Conservation (phyloP, 1,140 invertebrate species). For the Macrocentrus cingulum region DNA sequence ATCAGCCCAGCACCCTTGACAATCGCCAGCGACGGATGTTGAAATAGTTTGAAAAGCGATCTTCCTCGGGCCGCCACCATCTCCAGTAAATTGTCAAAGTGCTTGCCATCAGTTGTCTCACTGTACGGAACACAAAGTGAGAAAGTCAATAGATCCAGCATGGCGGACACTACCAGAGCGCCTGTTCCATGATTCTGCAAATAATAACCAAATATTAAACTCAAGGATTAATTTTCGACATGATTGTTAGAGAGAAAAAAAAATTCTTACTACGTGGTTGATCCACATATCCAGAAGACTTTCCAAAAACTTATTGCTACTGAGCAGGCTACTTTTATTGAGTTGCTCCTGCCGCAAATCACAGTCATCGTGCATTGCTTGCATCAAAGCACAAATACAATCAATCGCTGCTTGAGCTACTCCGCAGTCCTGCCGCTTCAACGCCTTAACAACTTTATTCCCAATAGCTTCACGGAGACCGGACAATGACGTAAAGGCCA, state of each 20-base stretch:
- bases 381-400: constrained; percentile 96
- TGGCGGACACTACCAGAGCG: constrained; percentile 83
- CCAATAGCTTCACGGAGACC: constrained; percentile 95
- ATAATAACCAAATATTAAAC: neutral
- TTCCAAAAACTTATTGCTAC: constrained; percentile 90
- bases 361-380: constrained; percentile 98
- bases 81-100: constrained; percentile 93
- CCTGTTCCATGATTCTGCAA: constrained; percentile 75
- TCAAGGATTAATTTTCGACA: too few relatives aligned
- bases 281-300: constrained; percentile 93
- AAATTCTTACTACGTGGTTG: constrained; percentile 81
- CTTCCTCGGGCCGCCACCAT: constrained; percentile 91
- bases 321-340: constrained; percentile 95
- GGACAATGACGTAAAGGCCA: constrained; percentile 87
- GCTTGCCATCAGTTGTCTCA: constrained; percentile 96
- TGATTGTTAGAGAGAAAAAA: too few relatives aligned
- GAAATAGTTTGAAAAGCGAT: constrained; percentile 91
- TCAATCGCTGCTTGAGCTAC: constrained; percentile 96
- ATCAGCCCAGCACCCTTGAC: constrained; percentile 97
- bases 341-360: constrained; percentile 94
- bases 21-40: constrained; percentile 96
- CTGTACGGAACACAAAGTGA: constrained; percentile 97
- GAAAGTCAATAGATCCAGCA: constrained; percentile 99
- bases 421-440: constrained; percentile 84
- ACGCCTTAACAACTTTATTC: constrained; percentile 84